Evolutionary conservation across 2,797 vertebrate genomes (phyloP).

Genomic region (Hybognathus amarus): DNA sequence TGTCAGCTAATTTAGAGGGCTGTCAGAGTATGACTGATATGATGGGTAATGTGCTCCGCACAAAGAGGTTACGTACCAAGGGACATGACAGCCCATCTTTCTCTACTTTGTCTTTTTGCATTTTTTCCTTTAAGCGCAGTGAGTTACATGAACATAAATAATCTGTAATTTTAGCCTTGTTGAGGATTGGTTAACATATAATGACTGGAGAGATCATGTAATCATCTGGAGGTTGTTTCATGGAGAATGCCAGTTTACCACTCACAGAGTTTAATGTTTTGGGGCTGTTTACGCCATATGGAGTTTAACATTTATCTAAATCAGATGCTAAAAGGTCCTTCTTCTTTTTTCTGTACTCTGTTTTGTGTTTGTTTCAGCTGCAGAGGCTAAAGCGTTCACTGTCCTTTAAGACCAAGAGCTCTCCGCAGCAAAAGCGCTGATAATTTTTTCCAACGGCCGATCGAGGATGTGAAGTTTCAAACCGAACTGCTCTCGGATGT

Average conservation of each 20-base stretch:
- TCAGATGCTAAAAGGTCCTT: slow-evolving; percentile 19
- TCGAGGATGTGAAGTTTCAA: slow-evolving; percentile 84
- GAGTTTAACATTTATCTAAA: slow-evolving; percentile 13
- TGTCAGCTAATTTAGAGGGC: slow-evolving; percentile 62
- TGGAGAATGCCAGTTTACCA: slow-evolving; percentile 17
- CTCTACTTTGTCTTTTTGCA: slow-evolving; percentile 10
- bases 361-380: slow-evolving; percentile 78
- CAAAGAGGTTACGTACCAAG: slow-evolving; percentile 58
- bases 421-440: slow-evolving; percentile 98
- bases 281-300: slow-evolving; percentile 3
- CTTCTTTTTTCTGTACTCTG: background rate
- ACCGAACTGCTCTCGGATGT: slow-evolving; percentile 85
- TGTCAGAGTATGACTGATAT: slow-evolving; percentile 51
- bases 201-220: background rate
- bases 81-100: slow-evolving; percentile 49
- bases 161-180: slow-evolving; percentile 9
- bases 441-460: slow-evolving; percentile 93
- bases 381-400: slow-evolving; percentile 96
- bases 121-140: slow-evolving; percentile 17
- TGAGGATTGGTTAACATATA: background rate
- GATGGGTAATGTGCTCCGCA: slow-evolving; percentile 55
- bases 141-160: background rate
- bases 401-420: slow-evolving; percentile 98
- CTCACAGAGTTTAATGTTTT: slow-evolving; percentile 10
- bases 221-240: slow-evolving; percentile 20